Conservation (phyloP, 2,888 invertebrate genomes). For the Amiota minor region DNA sequence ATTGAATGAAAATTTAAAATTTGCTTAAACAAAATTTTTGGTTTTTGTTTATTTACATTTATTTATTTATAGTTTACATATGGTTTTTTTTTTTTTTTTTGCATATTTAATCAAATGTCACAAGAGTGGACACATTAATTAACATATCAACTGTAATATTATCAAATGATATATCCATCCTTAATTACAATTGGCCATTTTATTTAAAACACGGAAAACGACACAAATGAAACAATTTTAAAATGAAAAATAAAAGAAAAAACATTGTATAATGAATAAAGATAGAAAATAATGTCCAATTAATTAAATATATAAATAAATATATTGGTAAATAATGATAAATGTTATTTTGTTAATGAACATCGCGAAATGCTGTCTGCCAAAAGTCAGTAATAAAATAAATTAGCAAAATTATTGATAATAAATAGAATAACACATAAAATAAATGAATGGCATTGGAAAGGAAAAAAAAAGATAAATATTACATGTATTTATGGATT, state of each 20-base stretch:
- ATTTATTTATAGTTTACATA: no score
- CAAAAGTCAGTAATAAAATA: constrained; percentile 13
- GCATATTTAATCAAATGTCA: constrained; percentile 14
- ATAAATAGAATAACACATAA: neutral
- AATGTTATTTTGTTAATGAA: constrained; percentile 8
- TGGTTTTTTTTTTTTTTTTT: neutral
- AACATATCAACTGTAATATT: constrained; percentile 38
- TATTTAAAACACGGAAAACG: constrained; percentile 53
- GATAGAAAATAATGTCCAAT: constrained; percentile 44
- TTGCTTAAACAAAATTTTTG: no score
- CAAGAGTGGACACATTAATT: constrained; percentile 47
- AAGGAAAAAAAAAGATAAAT: neutral
- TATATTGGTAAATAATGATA: constrained; percentile 31
- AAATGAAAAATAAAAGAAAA: neutral
- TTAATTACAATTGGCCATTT: constrained; percentile 50
- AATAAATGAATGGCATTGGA: neutral
- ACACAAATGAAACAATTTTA: constrained; percentile 24
- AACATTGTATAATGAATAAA: constrained; percentile 30
- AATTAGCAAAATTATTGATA: neutral
- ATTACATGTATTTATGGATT: no score
- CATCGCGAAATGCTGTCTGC: constrained; percentile 29
- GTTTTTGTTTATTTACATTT: neutral
- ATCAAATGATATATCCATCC: constrained; percentile 50
- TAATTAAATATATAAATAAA: constrained; percentile 57
- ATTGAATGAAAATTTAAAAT: no score